Evolutionary conservation across 2,888 invertebrate genomes (phyloP).

Genomic region (Aphodius granarius): DNA sequence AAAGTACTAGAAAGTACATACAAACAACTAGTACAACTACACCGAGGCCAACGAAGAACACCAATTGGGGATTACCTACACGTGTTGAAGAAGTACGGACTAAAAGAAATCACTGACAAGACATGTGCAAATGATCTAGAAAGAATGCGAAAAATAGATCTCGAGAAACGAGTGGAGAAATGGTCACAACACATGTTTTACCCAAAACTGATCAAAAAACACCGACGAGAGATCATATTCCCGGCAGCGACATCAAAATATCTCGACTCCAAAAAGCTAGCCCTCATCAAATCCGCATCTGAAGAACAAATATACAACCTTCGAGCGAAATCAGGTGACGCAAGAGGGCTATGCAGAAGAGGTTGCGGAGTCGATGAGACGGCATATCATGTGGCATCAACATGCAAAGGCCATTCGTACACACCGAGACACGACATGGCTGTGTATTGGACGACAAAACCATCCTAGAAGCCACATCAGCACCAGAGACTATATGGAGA

Average conservation of each 20-base stretch:
- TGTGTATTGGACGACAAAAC: constrained; percentile 28
- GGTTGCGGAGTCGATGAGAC: constrained; percentile 28
- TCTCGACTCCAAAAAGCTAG: constrained; percentile 25
- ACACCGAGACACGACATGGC: constrained; percentile 33
- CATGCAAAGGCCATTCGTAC: constrained; percentile 28
- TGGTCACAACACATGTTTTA: constrained; percentile 32
- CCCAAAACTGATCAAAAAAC: constrained; percentile 23
- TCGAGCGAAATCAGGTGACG: background rate
- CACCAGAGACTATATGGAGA: constrained; percentile 14
- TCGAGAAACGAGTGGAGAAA: background rate
- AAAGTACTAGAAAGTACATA: background rate
- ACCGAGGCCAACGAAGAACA: constrained; percentile 5
- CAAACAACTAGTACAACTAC: background rate
- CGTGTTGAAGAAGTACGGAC: background rate
- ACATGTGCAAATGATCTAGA: too few relatives aligned
- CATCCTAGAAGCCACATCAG: constrained; percentile 18
- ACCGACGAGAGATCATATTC: constrained; percentile 20
- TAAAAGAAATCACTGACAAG: too few relatives aligned
- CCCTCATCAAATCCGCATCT: constrained; percentile 28
- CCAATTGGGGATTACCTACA: constrained; percentile 12
- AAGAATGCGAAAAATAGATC: too few relatives aligned
- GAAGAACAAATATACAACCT: constrained; percentile 35
- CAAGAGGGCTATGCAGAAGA: constrained; percentile 19
- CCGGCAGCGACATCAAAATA: constrained; percentile 20
- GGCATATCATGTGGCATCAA: constrained; percentile 33